Base-by-base conservation (phyloP, 2,113 vertebrate species). In the Oryzias melastigma region DNA sequence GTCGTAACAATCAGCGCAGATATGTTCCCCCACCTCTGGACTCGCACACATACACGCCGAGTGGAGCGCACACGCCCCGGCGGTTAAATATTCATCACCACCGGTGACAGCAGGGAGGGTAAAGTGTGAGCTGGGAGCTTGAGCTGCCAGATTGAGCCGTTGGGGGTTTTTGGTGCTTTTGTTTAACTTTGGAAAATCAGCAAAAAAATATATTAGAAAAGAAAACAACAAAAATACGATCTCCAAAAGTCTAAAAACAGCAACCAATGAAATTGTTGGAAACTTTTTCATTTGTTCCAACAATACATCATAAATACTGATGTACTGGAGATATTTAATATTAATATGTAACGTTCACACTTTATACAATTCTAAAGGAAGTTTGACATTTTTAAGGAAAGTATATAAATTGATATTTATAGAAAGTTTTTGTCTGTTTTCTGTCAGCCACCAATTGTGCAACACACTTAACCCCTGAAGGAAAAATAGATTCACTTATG, bases 61-160 rank as follows among this genome's bases (percentile, higher is more conserved):
- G 47, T 29, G 47, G 62, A 14, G 7, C 47, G 29, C 71, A 61
- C 81, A 68, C 65, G 63, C 68, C 7, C 58, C 14, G 42, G 20
- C 14, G 54, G 83, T 88, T 83, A 89, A 89, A 89, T 85, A 88
- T 89, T 89, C 82, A 89, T 89, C 10, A 52, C 18, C 2, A 57
- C 64, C 58, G 55, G 73, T 69, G 83, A 80, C 16, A 52, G 70
- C 19, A 18, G 60, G 54, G 52, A 68, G 66, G 51, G 42, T 63
- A 43, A 80, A 84, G 73, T 81, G 77, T 86, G 80, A 65, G 66
- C 14, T 51, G 57, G 19, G 41, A 68, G 69, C 49, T 49, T 1
- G n/a, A 66, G 67, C 68, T 85, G 85, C 87, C 85, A 81, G 66
- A 75, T 80, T 83, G 77, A 78, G 79, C 80, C 59, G 71, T 75